Conservation (phyloP, 2,113 vertebrate species). For the Propithecus coquereli region DNA sequence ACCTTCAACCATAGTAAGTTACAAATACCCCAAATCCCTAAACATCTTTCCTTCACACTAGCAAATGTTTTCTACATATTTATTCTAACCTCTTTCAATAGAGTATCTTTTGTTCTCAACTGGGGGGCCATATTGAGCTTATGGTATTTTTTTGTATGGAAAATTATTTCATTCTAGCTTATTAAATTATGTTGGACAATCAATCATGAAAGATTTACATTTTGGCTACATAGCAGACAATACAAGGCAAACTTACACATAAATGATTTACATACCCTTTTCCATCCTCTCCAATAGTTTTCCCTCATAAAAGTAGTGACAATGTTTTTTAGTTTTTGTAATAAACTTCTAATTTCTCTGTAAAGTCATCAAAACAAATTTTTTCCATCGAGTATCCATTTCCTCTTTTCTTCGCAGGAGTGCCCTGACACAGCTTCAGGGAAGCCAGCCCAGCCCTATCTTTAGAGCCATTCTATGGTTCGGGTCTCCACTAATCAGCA, state of each 20-base stretch:
- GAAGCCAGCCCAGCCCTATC: not conserved
- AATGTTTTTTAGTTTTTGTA: not conserved
- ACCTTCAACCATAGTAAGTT: not conserved
- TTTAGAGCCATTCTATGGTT: not conserved
- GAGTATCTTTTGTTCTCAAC: not conserved
- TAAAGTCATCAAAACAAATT: not conserved
- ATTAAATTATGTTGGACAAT: not conserved
- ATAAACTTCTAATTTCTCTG: not conserved
- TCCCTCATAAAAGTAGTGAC: not conserved
- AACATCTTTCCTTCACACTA: not conserved
- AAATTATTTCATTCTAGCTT: not conserved
- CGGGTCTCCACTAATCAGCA: not conserved
- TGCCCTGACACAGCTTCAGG: fast-evolving
- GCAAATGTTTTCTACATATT: not conserved
- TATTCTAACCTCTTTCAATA: not conserved
- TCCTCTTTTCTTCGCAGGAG: not conserved
- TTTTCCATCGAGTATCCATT: fast-evolving
- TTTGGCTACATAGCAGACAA: not conserved
- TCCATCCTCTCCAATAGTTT: not conserved
- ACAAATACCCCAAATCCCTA: not conserved
- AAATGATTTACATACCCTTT: not conserved
- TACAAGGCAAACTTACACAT: not conserved
- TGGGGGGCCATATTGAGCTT: not conserved
- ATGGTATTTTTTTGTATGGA: not conserved
- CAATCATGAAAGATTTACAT: not conserved